Percentiles rank a stretch among this genome's conserved stretches.
These are phyloP conservation scores for Syngnathus typhle DNA, from an alignment of 2,113 vertebrate species.

Conservation along the genomic window DNA sequence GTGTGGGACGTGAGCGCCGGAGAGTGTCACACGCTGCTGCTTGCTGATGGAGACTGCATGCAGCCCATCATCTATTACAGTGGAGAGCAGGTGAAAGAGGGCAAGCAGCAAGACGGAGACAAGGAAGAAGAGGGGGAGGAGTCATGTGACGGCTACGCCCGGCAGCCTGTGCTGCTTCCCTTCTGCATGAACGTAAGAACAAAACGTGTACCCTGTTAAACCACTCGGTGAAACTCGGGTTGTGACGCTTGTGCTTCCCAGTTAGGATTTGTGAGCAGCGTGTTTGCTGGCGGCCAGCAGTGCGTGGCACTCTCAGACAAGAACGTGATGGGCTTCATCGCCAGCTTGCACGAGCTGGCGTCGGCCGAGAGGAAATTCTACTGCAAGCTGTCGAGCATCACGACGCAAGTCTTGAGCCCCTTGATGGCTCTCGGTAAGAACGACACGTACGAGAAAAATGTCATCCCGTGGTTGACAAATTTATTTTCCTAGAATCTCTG, in stretches of 20 bases:
- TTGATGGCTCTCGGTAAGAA: slow-evolving; percentile 85
- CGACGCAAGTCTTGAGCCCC: slow-evolving; percentile 84
- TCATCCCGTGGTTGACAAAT: background rate
- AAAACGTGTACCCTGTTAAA: background rate
- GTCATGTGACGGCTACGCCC: slow-evolving; percentile 60
- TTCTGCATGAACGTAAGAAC: slow-evolving; percentile 84
- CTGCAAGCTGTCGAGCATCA: slow-evolving; percentile 81
- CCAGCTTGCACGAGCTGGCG: slow-evolving; percentile 89
- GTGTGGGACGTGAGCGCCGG: slow-evolving; percentile 86
- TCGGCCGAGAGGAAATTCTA: slow-evolving; percentile 89
- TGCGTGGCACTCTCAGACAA: slow-evolving; percentile 82
- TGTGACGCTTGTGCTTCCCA: slow-evolving; percentile 41
- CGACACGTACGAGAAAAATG: background rate
- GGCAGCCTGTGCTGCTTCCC: slow-evolving; percentile 76
- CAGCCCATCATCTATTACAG: slow-evolving; percentile 92
- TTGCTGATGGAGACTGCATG: slow-evolving; percentile 86
- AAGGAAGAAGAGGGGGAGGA: slow-evolving; percentile 60
- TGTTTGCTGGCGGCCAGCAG: slow-evolving; percentile 79
- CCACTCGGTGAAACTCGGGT: background rate
- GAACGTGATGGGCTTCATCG: slow-evolving; percentile 90
- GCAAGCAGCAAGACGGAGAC: slow-evolving; percentile 30
- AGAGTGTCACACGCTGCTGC: slow-evolving; percentile 82
- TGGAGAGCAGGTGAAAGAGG: slow-evolving; percentile 74
- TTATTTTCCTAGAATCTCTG: slow-evolving; percentile 75
- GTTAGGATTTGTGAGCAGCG: slow-evolving; percentile 88